Evolutionary conservation across 2,888 invertebrate species (phyloP).

Genomic region (Cetonia aurata): DNA sequence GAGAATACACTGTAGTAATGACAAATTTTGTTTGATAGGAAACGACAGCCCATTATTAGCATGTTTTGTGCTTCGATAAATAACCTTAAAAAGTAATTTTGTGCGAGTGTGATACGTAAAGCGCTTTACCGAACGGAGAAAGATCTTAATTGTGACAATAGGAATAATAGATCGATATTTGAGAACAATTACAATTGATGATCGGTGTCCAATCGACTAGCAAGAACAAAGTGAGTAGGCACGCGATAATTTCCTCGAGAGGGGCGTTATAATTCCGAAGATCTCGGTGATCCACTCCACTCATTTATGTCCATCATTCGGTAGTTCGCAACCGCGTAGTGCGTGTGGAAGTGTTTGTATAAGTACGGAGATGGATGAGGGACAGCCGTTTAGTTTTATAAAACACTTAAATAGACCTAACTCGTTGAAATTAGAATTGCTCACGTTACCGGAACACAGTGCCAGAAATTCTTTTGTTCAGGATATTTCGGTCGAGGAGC

Average conservation of each 20-base stretch:
- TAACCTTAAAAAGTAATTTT: no score
- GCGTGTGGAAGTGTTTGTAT: constrained; percentile 10
- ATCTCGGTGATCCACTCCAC: neutral
- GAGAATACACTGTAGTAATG: no score
- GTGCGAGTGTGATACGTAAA: no score
- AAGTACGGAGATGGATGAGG: constrained; percentile 19
- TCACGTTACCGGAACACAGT: constrained; percentile 59
- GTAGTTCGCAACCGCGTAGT: constrained; percentile 1
- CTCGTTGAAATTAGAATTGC: constrained; percentile 60
- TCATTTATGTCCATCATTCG: constrained; percentile 23
- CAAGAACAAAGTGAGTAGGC: constrained; percentile 32
- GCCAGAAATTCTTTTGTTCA: constrained; percentile 53
- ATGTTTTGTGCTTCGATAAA: no score
- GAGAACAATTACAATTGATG: constrained; percentile 24
- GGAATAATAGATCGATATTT: neutral
- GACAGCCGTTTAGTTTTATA: constrained; percentile 34
- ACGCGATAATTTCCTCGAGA: constrained; percentile 30
- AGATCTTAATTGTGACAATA: no score
- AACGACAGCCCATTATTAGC: no score
- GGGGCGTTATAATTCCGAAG: constrained; percentile 31
- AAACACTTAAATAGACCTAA: constrained; percentile 58
- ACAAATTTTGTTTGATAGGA: no score
- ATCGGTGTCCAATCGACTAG: neutral
- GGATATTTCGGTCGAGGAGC: constrained; percentile 52
- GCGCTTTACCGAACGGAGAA: no score